Evolutionary conservation across 2,888 invertebrate species (phyloP).

Genomic region (Melanostoma mellinum): DNA sequence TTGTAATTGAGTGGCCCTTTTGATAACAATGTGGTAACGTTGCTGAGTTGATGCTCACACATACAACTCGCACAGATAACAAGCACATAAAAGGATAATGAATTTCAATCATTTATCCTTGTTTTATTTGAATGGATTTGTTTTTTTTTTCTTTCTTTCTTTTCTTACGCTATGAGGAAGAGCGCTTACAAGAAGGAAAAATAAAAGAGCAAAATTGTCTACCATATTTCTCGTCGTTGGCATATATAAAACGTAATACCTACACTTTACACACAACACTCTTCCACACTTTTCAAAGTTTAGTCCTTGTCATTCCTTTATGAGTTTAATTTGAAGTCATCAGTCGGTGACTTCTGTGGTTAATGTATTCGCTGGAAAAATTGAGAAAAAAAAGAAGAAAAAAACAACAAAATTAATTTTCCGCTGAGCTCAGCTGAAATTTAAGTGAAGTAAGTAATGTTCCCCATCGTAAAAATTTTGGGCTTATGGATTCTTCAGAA

Average conservation of each 20-base stretch:
- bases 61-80: slow-evolving; percentile 2
- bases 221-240: slow-evolving; percentile 43
- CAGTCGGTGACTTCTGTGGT: slow-evolving; percentile 59
- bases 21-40: slow-evolving; percentile 21
- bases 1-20: slow-evolving; percentile 21
- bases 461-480: slow-evolving; percentile 35
- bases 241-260: slow-evolving; percentile 9
- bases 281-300: slow-evolving; percentile 30
- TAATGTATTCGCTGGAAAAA: slow-evolving; percentile 48
- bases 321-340: slow-evolving; percentile 62
- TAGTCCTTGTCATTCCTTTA: slow-evolving; percentile 30
- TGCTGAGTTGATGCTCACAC: slow-evolving; percentile 44
- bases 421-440: slow-evolving; percentile 56
- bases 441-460: slow-evolving; percentile 55
- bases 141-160: neutral
- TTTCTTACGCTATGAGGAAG: neutral
- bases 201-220: slow-evolving; percentile 39
- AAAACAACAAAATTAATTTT: slow-evolving; percentile 36
- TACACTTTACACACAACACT: neutral
- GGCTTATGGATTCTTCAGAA: slow-evolving; percentile 26
- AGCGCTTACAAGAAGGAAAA: neutral
- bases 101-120: slow-evolving; percentile 55
- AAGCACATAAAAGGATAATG: slow-evolving; percentile 55
- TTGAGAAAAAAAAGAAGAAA: slow-evolving; percentile 1
- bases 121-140: slow-evolving; percentile 6